Conservation (phyloP, 2,797 vertebrate species). For the Argyrosomus regius region DNA sequence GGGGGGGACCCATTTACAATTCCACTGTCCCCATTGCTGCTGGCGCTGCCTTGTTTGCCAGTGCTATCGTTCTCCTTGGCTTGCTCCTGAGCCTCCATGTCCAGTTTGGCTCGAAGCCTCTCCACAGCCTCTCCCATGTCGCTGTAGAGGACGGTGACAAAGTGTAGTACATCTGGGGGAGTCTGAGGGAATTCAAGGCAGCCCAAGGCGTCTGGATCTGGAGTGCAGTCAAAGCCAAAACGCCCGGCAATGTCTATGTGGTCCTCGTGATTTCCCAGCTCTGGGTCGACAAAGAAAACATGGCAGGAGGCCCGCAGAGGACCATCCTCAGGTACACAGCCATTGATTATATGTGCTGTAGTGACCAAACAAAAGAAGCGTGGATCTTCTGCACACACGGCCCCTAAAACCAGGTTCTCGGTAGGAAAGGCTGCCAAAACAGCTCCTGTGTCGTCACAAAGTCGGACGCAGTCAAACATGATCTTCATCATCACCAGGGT, state of each 20-base stretch:
- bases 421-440: constrained; percentile 93
- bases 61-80: constrained; percentile 86
- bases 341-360: constrained; percentile 88
- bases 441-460: constrained; percentile 90
- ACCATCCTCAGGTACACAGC: constrained; percentile 83
- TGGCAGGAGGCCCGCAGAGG: constrained; percentile 93
- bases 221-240: constrained; percentile 93
- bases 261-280: constrained; percentile 91
- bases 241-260: constrained; percentile 92
- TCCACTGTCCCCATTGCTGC: constrained; percentile 95
- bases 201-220: constrained; percentile 91
- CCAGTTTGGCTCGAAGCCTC: constrained; percentile 90
- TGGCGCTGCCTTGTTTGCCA: constrained; percentile 90
- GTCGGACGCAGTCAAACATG: constrained; percentile 93
- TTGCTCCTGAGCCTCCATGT: constrained; percentile 89
- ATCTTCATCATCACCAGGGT: constrained; percentile 95
- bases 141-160: constrained; percentile 93
- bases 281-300: constrained; percentile 97
- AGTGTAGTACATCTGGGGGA: constrained; percentile 93
- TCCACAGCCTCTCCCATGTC: constrained; percentile 95
- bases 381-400: constrained; percentile 94
- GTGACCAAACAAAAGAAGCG: constrained; percentile 96
- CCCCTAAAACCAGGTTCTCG: constrained; percentile 94
- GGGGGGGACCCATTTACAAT: constrained; percentile 92
- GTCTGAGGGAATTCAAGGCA: constrained; percentile 95